A percentile compares a stretch with the other conserved stretches of the same genome.
Conservation (phyloP, 2,113 vertebrate species). For the Taurulus bubalis region DNA sequence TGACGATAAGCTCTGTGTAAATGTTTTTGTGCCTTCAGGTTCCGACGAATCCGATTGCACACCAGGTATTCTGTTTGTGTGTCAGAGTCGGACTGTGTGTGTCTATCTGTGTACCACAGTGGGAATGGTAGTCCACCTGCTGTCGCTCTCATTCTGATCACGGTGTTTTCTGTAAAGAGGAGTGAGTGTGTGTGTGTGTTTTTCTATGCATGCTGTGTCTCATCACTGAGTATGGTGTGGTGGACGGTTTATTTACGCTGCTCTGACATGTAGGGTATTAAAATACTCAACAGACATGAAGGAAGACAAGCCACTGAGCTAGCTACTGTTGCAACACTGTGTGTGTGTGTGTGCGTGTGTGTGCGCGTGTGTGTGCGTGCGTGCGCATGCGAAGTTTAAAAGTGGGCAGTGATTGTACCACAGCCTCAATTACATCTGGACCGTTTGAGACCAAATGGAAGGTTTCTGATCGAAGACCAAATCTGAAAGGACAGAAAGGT, state of each 20-base stretch:
- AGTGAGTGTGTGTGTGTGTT: conserved; percentile 32
- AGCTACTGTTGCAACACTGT: conserved; percentile 14
- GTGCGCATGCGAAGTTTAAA: conserved; percentile 3
- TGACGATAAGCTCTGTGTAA: conserved; percentile 79
- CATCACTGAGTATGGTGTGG: conserved; percentile 66
- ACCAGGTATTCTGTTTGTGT: conserved; percentile 92
- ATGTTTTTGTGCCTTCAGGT: conserved; percentile 92
- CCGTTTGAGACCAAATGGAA: conserved; percentile 1
- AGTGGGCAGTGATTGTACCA: conserved; percentile 23
- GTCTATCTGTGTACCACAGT: conserved; percentile 69
- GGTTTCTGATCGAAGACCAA: conserved; percentile 10
- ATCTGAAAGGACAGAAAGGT: conserved; percentile 7
- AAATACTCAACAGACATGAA: conserved; percentile 2
- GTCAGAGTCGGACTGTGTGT: conserved; percentile 58
- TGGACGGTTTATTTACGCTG: conserved; percentile 65
- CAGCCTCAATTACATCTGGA: conserved; percentile 25
- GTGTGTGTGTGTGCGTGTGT: background rate
- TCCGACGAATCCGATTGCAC: conserved; percentile 97
- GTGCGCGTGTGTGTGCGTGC: background rate
- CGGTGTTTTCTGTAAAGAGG: conserved; percentile 57
- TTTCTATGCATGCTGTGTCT: conserved; percentile 74
- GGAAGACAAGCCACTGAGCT: conserved; percentile 15
- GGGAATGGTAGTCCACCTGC: conserved; percentile 71
- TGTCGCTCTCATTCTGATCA: conserved; percentile 73
- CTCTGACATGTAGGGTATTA: conserved; percentile 47